Percentiles rank a stretch among this genome's conserved stretches.
Conservation (phyloP, 2,888 invertebrate genomes). For the Agonopterix alstromeriana region DNA sequence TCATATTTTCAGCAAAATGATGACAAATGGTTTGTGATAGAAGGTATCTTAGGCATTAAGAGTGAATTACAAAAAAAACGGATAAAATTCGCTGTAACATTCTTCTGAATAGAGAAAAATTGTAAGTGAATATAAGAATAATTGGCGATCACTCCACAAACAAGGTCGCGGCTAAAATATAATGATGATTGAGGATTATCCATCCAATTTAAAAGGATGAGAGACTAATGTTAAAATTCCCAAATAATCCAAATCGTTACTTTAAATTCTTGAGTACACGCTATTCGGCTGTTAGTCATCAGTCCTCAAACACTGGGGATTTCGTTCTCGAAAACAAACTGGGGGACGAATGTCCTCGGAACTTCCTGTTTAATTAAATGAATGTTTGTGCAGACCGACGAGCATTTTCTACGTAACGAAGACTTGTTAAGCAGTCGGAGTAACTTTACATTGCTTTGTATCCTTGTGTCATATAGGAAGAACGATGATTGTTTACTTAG, state of each 20-base stretch:
- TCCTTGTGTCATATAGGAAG: conserved; percentile 12
- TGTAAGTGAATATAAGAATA: no score
- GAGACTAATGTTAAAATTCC: no score
- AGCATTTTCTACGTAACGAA: conserved; percentile 31
- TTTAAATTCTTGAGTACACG: conserved; percentile 36
- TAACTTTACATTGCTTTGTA: conserved; percentile 25
- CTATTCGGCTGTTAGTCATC: conserved; percentile 42
- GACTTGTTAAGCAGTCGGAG: conserved; percentile 31
- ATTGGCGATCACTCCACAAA: no score
- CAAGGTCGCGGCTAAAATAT: no score
- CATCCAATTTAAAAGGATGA: no score
- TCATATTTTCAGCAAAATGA: conserved; percentile 13
- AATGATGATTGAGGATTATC: no score
- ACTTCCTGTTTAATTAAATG: conserved; percentile 56
- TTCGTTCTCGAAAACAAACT: conserved; percentile 40
- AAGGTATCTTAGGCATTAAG: no score
- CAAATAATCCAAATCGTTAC: conserved; percentile 1
- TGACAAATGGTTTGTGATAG: conserved; percentile 13
- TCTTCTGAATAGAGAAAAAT: no score
- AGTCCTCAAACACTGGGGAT: conserved; percentile 33
- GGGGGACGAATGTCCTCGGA: conserved; percentile 33
- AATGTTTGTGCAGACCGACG: conserved; percentile 36
- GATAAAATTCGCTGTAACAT: no score
- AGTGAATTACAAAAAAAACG: no score
- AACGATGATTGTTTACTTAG: background rate